Conservation (phyloP, 2,113 vertebrate species). For the Cavia aperea region DNA sequence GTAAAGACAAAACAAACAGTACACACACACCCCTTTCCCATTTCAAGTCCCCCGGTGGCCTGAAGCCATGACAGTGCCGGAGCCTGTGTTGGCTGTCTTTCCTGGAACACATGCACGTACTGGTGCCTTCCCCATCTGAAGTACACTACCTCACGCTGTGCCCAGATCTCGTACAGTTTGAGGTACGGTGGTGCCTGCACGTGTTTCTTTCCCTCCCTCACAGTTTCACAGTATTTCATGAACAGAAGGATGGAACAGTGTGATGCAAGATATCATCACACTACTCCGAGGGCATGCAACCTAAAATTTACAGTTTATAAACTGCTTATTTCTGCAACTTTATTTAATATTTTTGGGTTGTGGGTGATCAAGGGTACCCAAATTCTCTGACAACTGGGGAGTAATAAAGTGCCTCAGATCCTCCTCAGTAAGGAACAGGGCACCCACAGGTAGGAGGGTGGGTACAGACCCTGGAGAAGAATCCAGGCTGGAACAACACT, state of each 20-base stretch:
- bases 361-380: neutral
- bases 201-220: neutral
- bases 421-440: accelerated
- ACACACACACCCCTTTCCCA: neutral
- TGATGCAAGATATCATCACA: neutral
- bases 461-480: neutral
- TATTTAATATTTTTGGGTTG: neutral
- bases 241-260: neutral
- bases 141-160: neutral
- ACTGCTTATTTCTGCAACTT: neutral
- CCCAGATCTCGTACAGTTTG: neutral
- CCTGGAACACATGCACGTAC: neutral
- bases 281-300: neutral
- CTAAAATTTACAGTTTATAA: neutral
- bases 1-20: neutral
- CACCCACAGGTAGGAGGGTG: neutral
- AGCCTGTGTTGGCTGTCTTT: neutral
- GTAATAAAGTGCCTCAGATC: neutral
- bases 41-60: too few species aligned
- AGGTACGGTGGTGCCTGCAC: neutral
- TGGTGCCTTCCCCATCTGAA: neutral
- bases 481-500: accelerated
- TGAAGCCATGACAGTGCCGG: too few species aligned
- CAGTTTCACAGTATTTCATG: neutral
- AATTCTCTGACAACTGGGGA: neutral